A percentile compares a stretch with the other conserved stretches of the same genome.
Conservation (phyloP, 2,888 invertebrate species). For the Uloborus plumipes region DNA sequence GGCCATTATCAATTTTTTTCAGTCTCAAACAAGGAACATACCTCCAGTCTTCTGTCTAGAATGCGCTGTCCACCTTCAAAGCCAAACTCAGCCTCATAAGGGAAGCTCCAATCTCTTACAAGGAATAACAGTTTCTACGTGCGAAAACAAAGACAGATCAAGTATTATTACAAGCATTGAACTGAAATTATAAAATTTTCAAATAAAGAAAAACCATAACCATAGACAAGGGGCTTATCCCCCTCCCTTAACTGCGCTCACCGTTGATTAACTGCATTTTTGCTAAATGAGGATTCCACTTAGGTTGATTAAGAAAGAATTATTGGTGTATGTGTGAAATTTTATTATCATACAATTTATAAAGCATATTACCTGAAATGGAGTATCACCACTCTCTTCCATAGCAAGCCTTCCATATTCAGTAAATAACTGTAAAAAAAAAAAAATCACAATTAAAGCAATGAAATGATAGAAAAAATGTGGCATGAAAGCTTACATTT, state of each 20-base stretch:
- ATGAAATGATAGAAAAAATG: no score
- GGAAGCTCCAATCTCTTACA: constrained; percentile 97
- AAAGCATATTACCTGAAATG: constrained; percentile 72
- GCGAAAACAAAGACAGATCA: background rate
- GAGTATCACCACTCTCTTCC: constrained; percentile 86
- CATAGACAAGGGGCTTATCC: no score
- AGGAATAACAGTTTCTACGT: constrained; percentile 86
- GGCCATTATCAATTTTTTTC: no score
- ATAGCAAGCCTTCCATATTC: constrained; percentile 97
- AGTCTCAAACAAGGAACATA: no score
- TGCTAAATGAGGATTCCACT: no score
- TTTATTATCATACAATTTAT: background rate
- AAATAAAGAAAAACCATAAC: no score
- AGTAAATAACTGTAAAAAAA: constrained; percentile 83
- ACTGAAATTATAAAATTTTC: no score
- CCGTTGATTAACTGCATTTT: no score
- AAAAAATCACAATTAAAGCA: constrained; percentile 64
- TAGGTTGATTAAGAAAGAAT: background rate
- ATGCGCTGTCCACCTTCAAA: constrained; percentile 73
- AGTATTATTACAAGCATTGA: background rate
- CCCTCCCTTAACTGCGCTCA: no score
- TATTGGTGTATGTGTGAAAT: background rate
- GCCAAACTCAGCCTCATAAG: constrained; percentile 79
- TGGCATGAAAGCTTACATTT: no score
- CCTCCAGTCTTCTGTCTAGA: constrained; percentile 80